Base-by-base conservation (phyloP, 2,797 vertebrate genomes). In the Eutrigla gurnardus region DNA sequence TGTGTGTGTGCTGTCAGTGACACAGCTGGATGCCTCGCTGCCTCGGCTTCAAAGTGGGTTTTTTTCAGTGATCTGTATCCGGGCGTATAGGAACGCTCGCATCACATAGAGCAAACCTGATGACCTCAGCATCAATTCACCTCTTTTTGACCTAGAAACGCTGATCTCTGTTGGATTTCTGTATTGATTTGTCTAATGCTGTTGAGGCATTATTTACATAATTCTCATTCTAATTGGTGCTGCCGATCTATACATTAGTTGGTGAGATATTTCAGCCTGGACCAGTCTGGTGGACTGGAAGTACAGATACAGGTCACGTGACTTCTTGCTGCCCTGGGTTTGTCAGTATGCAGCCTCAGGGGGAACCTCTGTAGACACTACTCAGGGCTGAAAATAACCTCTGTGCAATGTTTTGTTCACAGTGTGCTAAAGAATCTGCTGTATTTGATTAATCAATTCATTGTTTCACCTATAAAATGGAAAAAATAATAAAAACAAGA, bases 1-100 rank as follows among this genome's bases (percentile, higher is more conserved):
- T 67, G 57, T n/a, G 18, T 25, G 39, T 67, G 72, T 70, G 25
- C 25, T 25, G 25, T 25, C 25, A 63, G 57, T 80, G 47, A 53
- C 63, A 47, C 47, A 17, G 47, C 62, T 33, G 15, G 42, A 64
- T 53, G 39, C 70, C 47, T 75, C 50, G 5, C n/a, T 54, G 65
- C 35, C 6, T 69, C 3, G 0, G 25, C 47, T 54, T 32, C 60
- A 55, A 6, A 32, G 33, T 5, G 5, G 25, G 25, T 25, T 25
- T 25, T 62, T 67, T 70, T 74, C 36, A 42, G 15, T 35, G 9
- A 54, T 46, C 10, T 7, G 1, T 47, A 17, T 60, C 32, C 43
- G 25, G 10, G 7, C 61, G 18, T 39, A 5, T n/a, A 25, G 25
- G 14, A 18, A 12, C 49, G 1, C 39, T 45, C 10, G 32, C 54